Evolutionary conservation across 1,140 invertebrate genomes (phyloP), one percentile per base, ranked within the genome.

Genomic region (Anthonomus grandis): DNA sequence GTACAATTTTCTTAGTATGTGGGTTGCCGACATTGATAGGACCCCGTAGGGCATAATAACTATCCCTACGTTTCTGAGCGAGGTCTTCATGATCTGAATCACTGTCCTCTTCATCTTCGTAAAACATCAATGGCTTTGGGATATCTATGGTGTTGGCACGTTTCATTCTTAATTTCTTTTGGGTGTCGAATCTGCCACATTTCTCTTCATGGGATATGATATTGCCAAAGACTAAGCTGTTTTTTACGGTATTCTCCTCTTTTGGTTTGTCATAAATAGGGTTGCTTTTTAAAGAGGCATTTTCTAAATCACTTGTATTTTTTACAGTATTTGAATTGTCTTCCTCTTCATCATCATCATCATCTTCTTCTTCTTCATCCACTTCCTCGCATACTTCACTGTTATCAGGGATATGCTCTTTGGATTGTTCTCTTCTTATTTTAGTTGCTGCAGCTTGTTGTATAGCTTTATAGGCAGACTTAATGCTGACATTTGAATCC

Each of bases 121-220:
- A 82, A 60, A 75, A 80, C 34, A 77, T 77, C 9, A 79, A 67
- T 0, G 83, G 84, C 67, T 87, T 88, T 0, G 89, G 88, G 67
- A 92, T 90, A 66, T 93, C 89, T 56, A 93, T 90, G 2, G 90
- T 93, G 55, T 93, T 93, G 0, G 89, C 89, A 18, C 90, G 78
- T 75, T 91, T 92, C 80, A 91, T 90, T 62, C 86, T 83, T 3
- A 83, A 76, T 64, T 88, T 89, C 63, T 88, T 89, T n/a, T 54
- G 52, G 17, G 56, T 80, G 24, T 73, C 79, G 57, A 86, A 86
- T 59, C 85, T 78, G 57, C 79, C 81, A 1, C 36, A 68, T 53
- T 52, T 64, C 37, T 66, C 64, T 17, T 62, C 60, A 5, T 61
- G 9, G 13, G 12, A n/a, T 0, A 10, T 31, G 6, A 24, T 3